Evolutionary conservation across 2,113 vertebrate species (phyloP).

Genomic region (Myotis davidii): DNA sequence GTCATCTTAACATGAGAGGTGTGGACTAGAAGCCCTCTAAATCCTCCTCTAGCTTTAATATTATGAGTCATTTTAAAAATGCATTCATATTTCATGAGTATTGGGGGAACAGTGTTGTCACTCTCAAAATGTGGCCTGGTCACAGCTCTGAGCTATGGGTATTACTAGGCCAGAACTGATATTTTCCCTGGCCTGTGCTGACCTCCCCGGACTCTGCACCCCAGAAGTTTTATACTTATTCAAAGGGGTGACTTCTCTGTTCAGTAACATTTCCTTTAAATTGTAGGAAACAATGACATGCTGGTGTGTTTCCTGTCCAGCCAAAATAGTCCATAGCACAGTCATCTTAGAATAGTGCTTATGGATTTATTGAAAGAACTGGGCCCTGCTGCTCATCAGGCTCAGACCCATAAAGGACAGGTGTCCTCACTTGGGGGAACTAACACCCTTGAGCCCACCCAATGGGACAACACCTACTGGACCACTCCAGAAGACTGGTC

Average conservation of each 20-base stretch:
- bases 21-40: neutral
- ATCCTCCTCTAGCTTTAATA: slow-evolving; percentile 13
- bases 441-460: neutral
- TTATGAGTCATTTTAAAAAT: slow-evolving; percentile 53
- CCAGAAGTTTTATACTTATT: slow-evolving; percentile 68
- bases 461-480: neutral
- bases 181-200: slow-evolving; percentile 62
- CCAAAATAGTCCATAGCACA: neutral
- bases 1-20: neutral
- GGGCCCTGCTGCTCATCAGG: neutral
- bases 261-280: slow-evolving; percentile 57
- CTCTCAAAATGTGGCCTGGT: slow-evolving; percentile 59
- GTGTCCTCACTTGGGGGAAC: neutral
- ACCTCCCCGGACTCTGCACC: slow-evolving; percentile 37
- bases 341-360: neutral
- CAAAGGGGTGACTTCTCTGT: slow-evolving; percentile 43
- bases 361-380: slow-evolving; percentile 12
- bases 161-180: slow-evolving; percentile 66
- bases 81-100: neutral
- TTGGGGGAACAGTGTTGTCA: slow-evolving; percentile 38
- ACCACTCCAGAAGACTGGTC: neutral
- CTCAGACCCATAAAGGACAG: neutral
- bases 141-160: slow-evolving; percentile 51
- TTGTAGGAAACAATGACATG: neutral
- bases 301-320: neutral